Conservation (phyloP, 2,113 vertebrate species). For the Cochlearius cochlearius region DNA sequence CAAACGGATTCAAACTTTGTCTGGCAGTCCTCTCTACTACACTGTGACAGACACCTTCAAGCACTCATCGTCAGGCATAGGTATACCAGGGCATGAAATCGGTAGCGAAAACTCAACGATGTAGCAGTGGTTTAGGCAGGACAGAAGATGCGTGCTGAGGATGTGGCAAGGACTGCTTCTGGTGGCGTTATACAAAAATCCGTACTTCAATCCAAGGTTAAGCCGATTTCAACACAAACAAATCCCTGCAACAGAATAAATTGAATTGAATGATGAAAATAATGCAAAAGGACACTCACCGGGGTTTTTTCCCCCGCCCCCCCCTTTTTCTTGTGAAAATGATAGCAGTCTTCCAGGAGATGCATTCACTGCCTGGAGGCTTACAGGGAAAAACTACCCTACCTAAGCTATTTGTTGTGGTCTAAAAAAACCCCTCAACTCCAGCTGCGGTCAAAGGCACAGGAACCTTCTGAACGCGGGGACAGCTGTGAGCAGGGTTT, state of each 20-base stretch:
- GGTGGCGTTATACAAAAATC: accelerated
- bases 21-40: not conserved
- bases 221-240: not conserved
- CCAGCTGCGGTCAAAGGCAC: not conserved
- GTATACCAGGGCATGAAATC: not conserved
- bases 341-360: not conserved
- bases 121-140: not conserved
- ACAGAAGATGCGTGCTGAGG: accelerated
- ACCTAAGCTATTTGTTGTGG: not conserved
- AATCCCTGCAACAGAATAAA: not conserved
- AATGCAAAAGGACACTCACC: not conserved
- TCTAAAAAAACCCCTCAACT: not conserved
- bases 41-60: not conserved
- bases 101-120: not conserved
- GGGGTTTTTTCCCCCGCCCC: too few relatives aligned
- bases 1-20: not conserved
- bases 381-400: not conserved
- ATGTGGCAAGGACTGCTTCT: not conserved
- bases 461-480: not conserved
- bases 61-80: not conserved
- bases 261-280: not conserved
- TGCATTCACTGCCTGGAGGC: not conserved
- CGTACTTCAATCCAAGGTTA: not conserved
- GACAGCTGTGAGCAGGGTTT: not conserved
- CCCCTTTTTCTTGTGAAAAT: not conserved